Percentiles rank a stretch among this genome's conserved stretches.
phyloP scores from a whole-genome alignment of 2,888 invertebrate genomes.

The Neelides folsomi region DNA sequence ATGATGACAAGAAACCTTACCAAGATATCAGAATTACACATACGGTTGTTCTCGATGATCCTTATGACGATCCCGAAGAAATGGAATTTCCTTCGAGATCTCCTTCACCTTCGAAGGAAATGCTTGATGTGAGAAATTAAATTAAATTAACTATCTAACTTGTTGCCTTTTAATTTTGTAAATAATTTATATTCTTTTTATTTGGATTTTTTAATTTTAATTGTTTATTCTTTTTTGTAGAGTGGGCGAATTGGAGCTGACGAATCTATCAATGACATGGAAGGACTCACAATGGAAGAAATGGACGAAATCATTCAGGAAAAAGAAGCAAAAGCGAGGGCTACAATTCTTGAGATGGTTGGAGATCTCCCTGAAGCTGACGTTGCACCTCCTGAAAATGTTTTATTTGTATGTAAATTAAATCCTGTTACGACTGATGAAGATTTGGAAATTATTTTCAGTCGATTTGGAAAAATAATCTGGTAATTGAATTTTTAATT shows the following conservation, averaged over 20 bases:
- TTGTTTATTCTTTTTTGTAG: slow-evolving; percentile 36
- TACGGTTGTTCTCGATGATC: slow-evolving; percentile 90
- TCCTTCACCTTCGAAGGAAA: slow-evolving; percentile 73
- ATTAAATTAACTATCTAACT: no score
- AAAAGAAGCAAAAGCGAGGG: slow-evolving; percentile 88
- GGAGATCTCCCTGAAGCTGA: slow-evolving; percentile 96
- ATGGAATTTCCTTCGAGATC: slow-evolving; percentile 67
- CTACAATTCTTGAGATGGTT: slow-evolving; percentile 94
- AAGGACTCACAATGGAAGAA: slow-evolving; percentile 70
- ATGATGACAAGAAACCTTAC: slow-evolving; percentile 75
- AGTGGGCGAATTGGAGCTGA: slow-evolving; percentile 83
- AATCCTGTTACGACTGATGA: slow-evolving; percentile 97
- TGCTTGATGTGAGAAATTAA: slow-evolving; percentile 43
- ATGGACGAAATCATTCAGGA: slow-evolving; percentile 74
- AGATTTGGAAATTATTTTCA: slow-evolving; percentile 93
- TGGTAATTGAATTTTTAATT: slow-evolving; percentile 38
- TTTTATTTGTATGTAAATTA: slow-evolving; percentile 95
- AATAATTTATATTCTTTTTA: background rate
- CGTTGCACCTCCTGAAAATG: slow-evolving; percentile 96
- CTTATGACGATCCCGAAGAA: slow-evolving; percentile 74
- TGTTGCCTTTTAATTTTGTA: no score
- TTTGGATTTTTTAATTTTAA: background rate
- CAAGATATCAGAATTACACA: slow-evolving; percentile 93
- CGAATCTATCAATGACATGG: slow-evolving; percentile 80
- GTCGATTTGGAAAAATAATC: slow-evolving; percentile 83